Base-by-base conservation (phyloP, 2,888 invertebrate genomes). In the Pristionchus japonicus region DNA sequence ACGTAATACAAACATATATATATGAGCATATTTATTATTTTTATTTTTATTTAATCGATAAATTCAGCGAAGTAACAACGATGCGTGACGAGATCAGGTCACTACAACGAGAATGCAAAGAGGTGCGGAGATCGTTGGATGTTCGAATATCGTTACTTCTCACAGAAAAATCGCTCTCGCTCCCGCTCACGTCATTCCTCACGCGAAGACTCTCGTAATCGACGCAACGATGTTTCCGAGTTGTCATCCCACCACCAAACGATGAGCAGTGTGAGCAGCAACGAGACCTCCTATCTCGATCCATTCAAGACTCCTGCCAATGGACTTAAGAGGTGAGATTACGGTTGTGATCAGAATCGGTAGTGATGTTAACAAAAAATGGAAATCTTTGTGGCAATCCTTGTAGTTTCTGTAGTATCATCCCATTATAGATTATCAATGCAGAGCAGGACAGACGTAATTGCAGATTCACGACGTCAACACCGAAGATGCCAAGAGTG, bases 191-290 rank as follows among this genome's bases (percentile, higher is more conserved):
- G 74, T 31, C 74, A 40, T 40, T 74, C 43, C 1, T 74, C 74
- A n/a, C 43, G 31, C 20, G 70, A 70, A 17, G 37, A 74, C 23
- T n/a, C 40, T 20, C 74, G 40, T 11, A 23, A 7, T 3, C 6
- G 27, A 17, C 64, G 64, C 6, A 13, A 15, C 43, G 74, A 74
- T 23, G 74, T 74, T 74, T 74, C 74, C 23, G 40, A 74, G n/a
- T 7, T n/a, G n/a, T n/a, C 23, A 15, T 74, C 74, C 23, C 40
- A 37, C 20, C 74, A 74, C 74, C 74, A 74, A 17, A 74, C 74
- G 43, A 74, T 74, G 74, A 74, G 74, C 40, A 74, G 74, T n/a
- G 40, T 74, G 40, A n/a, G 74, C 74, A 74, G 74, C 74, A 74
- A 40, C 23, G 74, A 74, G n/a, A n/a, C n/a, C 1, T n/a, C 74